These are phyloP conservation scores for Dryococelus australis DNA, from an alignment of 2,888 invertebrate species.

Conservation along the genomic window DNA sequence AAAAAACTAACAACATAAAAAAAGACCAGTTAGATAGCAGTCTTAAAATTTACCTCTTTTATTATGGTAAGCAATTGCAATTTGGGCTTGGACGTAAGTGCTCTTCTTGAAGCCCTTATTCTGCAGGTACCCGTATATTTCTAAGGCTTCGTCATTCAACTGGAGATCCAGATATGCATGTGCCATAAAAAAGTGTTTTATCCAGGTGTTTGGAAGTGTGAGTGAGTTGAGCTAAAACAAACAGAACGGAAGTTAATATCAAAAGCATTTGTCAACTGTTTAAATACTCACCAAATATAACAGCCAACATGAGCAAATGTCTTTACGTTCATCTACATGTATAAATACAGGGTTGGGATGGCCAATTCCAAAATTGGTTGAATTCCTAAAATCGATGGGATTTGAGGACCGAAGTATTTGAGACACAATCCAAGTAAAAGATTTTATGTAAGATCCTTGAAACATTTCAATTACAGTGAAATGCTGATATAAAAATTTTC, in stretches of 20 bases:
- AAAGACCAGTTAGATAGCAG: background rate
- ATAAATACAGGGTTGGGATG: too few species aligned
- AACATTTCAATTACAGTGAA: too few species aligned
- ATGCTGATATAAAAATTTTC: too few species aligned
- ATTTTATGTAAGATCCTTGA: too few species aligned
- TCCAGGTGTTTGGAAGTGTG: slow-evolving; percentile 86
- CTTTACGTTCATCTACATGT: too few species aligned
- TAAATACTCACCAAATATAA: too few species aligned
- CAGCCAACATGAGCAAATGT: too few species aligned
- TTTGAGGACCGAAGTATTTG: too few species aligned
- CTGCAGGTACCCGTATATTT: slow-evolving; percentile 79
- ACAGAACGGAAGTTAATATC: background rate
- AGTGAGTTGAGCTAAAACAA: slow-evolving; percentile 58
- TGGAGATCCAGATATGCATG: slow-evolving; percentile 91
- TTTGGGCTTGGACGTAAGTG: slow-evolving; percentile 89
- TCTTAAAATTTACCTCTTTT: slow-evolving; percentile 72
- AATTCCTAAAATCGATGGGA: too few species aligned
- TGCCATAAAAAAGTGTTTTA: slow-evolving; percentile 90
- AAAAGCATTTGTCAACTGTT: too few species aligned
- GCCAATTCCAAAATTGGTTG: too few species aligned
- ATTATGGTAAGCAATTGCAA: slow-evolving; percentile 92
- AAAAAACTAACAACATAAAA: background rate
- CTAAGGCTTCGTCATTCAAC: slow-evolving; percentile 87
- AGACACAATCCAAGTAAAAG: too few species aligned
- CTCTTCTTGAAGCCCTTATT: slow-evolving; percentile 85